Conservation (phyloP, 1,140 invertebrate genomes). For the Temnothorax nylanderi region DNA sequence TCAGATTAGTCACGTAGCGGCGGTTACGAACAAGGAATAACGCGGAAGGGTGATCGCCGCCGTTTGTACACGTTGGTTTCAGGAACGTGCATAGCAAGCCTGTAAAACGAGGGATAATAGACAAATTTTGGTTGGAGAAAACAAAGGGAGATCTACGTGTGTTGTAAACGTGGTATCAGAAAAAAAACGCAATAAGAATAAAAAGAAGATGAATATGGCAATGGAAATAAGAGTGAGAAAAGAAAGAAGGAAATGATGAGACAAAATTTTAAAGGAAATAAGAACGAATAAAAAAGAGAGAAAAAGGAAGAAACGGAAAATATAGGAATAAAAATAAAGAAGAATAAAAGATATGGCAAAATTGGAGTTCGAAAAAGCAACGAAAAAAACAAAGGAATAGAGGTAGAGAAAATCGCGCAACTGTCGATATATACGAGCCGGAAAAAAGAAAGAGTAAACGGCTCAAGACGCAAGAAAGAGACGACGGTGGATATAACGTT, state of each 20-base stretch:
- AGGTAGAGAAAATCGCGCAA: conserved; percentile 25
- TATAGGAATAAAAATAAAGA: conserved; percentile 2
- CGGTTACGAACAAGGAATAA: conserved; percentile 76
- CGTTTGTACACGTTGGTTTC: conserved; percentile 41
- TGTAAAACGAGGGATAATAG: neutral
- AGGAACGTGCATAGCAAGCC: neutral
- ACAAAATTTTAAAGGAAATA: neutral
- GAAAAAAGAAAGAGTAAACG: conserved; percentile 12
- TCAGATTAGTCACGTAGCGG: conserved; percentile 81
- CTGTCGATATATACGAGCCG: neutral
- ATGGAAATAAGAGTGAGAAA: neutral
- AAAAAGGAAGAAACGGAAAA: neutral
- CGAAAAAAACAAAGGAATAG: neutral
- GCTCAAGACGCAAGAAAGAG: conserved; percentile 56
- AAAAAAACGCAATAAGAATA: neutral
- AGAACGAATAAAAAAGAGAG: neutral
- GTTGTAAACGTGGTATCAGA: neutral
- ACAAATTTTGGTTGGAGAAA: conserved; percentile 11
- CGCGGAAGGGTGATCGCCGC: conserved; percentile 50
- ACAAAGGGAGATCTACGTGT: neutral
- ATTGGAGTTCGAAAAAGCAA: conserved; percentile 30
- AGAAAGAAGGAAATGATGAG: neutral
- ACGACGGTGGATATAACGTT: conserved; percentile 59
- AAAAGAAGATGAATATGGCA: neutral
- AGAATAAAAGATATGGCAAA: neutral